phyloP scores from a whole-genome alignment of 2,113 vertebrate species.

The Mustelus asterias region DNA sequence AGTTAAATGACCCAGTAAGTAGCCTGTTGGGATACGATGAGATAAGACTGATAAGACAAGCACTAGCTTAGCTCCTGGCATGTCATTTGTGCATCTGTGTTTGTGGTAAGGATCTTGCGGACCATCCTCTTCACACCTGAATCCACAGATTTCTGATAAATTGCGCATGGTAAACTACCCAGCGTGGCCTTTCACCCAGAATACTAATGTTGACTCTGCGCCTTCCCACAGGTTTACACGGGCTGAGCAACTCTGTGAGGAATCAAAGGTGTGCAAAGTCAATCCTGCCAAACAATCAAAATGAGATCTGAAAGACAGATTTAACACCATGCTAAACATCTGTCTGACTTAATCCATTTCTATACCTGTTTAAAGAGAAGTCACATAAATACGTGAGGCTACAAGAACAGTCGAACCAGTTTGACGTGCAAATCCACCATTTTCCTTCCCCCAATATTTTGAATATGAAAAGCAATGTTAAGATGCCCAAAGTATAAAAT shows the following conservation, averaged over 20 bases:
- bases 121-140: constrained; percentile 53
- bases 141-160: constrained; percentile 57
- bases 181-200: constrained; percentile 50
- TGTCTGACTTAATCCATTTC: not conserved
- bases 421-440: not conserved
- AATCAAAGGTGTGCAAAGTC: constrained; percentile 42
- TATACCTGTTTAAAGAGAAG: not conserved
- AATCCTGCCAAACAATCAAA: constrained; percentile 59
- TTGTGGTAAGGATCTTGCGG: constrained; percentile 44
- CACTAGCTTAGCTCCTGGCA: constrained; percentile 13
- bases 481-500: not conserved
- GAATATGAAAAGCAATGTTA: not conserved
- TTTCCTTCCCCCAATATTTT: not conserved
- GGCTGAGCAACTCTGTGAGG: constrained; percentile 54
- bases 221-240: constrained; percentile 49
- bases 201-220: constrained; percentile 60
- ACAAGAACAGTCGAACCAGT: not conserved
- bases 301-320: constrained; percentile 50
- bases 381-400: not conserved
- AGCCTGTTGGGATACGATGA: constrained; percentile 30
- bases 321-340: not conserved
- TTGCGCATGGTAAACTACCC: constrained; percentile 51
- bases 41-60: constrained; percentile 32
- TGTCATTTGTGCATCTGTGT: constrained; percentile 43
- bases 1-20: constrained; percentile 18